Conservation (phyloP, 2,888 invertebrate species). For the Drosophila helvetica region DNA sequence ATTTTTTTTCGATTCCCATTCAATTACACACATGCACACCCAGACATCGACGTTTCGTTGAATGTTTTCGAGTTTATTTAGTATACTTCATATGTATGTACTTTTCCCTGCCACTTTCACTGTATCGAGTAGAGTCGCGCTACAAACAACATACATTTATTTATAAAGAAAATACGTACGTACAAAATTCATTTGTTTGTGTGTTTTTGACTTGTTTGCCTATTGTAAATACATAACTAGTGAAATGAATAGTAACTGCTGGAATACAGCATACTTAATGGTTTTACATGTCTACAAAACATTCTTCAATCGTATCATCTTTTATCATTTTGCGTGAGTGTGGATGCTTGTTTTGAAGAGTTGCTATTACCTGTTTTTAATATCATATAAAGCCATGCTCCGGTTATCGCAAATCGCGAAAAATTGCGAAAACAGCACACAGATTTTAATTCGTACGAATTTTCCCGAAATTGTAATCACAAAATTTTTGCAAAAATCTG, state of each 20-base stretch:
- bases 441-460: no score
- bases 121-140: not conserved
- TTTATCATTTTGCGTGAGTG: not conserved
- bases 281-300: not conserved
- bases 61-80: not conserved
- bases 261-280: not conserved
- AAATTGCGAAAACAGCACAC: no score
- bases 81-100: not conserved
- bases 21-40: not conserved
- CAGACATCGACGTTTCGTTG: not conserved
- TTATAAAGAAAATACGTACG: not conserved
- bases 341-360: not conserved
- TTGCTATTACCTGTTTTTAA: no score
- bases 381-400: no score
- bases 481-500: no score
- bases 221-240: not conserved
- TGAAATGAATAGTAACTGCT: not conserved
- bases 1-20: constrained; percentile 1
- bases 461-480: no score
- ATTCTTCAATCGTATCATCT: not conserved
- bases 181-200: not conserved
- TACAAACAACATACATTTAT: not conserved
- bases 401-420: no score
- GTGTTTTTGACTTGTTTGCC: not conserved
- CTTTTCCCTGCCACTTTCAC: not conserved